These are phyloP conservation scores for Xenopus laevis DNA, from an alignment of 2,113 vertebrate species.

Conservation along the genomic window DNA sequence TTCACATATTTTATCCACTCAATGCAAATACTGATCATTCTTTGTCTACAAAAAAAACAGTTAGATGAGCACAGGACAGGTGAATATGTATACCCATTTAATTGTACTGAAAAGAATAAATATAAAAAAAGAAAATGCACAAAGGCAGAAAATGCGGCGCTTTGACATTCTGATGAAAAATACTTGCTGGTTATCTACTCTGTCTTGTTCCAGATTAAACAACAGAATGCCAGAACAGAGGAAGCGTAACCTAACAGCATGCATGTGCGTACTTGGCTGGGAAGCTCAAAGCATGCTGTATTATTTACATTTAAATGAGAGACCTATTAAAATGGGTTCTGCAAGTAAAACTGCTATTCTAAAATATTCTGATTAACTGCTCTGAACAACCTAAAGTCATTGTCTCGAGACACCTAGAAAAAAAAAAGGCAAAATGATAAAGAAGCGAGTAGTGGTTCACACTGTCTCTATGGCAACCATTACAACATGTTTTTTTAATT, in stretches of 20 bases:
- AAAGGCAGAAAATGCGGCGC: slow-evolving; percentile 42
- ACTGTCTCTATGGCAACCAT: slow-evolving; percentile 19
- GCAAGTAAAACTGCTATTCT: slow-evolving; percentile 49
- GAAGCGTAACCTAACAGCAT: slow-evolving; percentile 17
- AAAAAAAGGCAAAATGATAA: slow-evolving; percentile 44
- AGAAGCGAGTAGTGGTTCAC: background rate
- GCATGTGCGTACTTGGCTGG: too few species aligned
- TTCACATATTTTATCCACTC: too few species aligned
- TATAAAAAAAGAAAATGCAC: slow-evolving; percentile 32
- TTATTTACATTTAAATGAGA: slow-evolving; percentile 48
- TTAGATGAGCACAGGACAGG: slow-evolving; percentile 39
- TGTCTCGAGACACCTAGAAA: slow-evolving; percentile 28
- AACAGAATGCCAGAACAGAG: slow-evolving; percentile 24
- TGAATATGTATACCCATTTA: slow-evolving; percentile 57
- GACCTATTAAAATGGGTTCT: slow-evolving; percentile 46
- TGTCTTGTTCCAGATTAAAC: slow-evolving; percentile 53
- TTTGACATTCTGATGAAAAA: slow-evolving; percentile 57
- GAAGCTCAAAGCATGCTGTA: too few species aligned
- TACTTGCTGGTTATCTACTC: slow-evolving; percentile 53
- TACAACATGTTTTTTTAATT: background rate
- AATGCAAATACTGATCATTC: slow-evolving; percentile 2
- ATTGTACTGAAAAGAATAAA: slow-evolving; percentile 45
- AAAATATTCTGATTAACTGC: slow-evolving; percentile 32
- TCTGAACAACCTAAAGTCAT: slow-evolving; percentile 49
- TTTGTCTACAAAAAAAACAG: background rate